These are phyloP conservation scores for Euplexia lucipara DNA, from an alignment of 2,888 invertebrate genomes.

Conservation along the genomic window DNA sequence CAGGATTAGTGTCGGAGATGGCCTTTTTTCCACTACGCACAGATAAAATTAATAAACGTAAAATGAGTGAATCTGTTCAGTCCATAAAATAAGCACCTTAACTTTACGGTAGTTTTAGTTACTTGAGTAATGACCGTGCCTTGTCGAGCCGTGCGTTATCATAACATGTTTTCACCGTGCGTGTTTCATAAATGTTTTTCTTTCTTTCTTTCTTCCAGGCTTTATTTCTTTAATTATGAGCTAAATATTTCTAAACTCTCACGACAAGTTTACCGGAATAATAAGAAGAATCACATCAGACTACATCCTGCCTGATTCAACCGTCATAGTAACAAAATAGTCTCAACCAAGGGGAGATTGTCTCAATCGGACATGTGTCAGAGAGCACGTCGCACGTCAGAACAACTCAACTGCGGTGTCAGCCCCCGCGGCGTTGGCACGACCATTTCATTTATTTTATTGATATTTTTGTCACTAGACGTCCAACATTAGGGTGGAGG, in stretches of 20 bases:
- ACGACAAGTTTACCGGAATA: not conserved
- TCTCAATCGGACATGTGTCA: conserved; percentile 46
- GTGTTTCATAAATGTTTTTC: no score
- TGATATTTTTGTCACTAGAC: conserved; percentile 74
- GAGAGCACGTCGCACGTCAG: conserved; percentile 3
- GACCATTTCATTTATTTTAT: conserved; percentile 80
- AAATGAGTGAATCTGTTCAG: no score
- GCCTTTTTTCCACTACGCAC: no score
- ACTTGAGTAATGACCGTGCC: no score
- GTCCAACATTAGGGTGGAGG: conserved; percentile 31
- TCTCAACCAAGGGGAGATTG: not conserved
- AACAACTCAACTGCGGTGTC: conserved; percentile 35
- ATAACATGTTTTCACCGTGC: no score
- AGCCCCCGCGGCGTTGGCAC: conserved; percentile 44
- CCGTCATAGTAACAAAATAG: not conserved
- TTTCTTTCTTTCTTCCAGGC: no score
- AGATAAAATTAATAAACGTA: no score
- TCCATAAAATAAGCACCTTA: no score
- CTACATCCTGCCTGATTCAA: not conserved
- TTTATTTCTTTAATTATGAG: no score
- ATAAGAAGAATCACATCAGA: not conserved
- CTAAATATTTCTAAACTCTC: not conserved
- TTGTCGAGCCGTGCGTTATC: no score
- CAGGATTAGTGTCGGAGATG: no score
- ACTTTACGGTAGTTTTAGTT: no score